Conservation (phyloP, 2,797 vertebrate genomes). For the Geotrypetes seraphini region DNA sequence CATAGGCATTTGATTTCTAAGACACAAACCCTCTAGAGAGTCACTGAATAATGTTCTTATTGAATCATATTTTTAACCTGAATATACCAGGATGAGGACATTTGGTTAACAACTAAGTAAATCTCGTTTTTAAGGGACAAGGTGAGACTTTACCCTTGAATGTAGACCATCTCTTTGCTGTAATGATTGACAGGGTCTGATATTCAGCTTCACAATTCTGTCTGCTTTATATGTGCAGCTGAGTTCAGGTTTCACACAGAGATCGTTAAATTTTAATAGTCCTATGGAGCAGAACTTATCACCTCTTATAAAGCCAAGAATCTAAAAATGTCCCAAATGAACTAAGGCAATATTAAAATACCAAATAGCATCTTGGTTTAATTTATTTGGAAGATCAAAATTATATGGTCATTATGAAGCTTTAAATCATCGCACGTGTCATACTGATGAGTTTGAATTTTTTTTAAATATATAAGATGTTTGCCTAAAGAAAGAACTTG, state of each 20-base stretch:
- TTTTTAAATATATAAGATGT: too few relatives aligned
- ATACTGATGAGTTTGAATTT: too few relatives aligned
- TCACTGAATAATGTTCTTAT: slow-evolving; percentile 3
- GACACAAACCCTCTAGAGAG: neutral
- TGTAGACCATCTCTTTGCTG: neutral
- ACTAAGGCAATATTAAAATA: neutral
- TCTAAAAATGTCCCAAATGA: neutral
- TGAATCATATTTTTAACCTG: slow-evolving; percentile 6
- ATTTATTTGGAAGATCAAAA: too few relatives aligned
- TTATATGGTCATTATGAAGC: too few relatives aligned
- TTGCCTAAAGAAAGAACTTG: too few relatives aligned
- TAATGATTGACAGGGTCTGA: neutral
- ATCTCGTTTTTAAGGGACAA: neutral
- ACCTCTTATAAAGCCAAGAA: neutral
- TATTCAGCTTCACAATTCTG: neutral
- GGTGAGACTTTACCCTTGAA: slow-evolving; percentile 6
- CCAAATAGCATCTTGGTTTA: too few relatives aligned
- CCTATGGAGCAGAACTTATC: slow-evolving; percentile 5
- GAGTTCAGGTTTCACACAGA: neutral
- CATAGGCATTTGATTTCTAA: slow-evolving; percentile 1
- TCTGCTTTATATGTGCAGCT: neutral
- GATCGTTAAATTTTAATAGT: slow-evolving; percentile 2
- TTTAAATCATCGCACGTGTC: too few relatives aligned
- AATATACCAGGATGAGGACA: neutral
- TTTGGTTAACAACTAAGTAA: slow-evolving; percentile 1